A percentile compares a stretch with the other conserved stretches of the same genome.
Conservation (phyloP, 2,888 invertebrate species). For the Coenonympha glycerion region DNA sequence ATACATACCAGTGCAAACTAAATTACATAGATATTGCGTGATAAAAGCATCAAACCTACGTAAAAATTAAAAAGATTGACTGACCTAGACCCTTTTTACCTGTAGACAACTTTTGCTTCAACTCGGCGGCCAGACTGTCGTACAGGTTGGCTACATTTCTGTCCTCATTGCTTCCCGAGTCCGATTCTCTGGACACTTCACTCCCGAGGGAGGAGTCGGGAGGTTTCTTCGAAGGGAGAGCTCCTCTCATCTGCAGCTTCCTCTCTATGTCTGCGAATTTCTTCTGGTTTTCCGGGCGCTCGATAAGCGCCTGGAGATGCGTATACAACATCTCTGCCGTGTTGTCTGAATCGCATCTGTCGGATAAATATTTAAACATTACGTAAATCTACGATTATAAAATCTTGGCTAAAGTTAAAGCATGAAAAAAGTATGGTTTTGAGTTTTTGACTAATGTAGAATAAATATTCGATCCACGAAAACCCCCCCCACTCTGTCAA, state of each 20-base stretch:
- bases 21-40: slow-evolving; percentile 25
- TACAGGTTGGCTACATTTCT: slow-evolving; percentile 85
- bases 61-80: slow-evolving; percentile 44
- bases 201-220: slow-evolving; percentile 86
- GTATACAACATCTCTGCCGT: slow-evolving; percentile 91
- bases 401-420: too few species aligned
- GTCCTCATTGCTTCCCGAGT: slow-evolving; percentile 83
- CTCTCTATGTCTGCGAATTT: slow-evolving; percentile 88
- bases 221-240: slow-evolving; percentile 77
- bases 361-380: slow-evolving; percentile 16
- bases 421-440: too few species aligned
- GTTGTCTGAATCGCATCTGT: slow-evolving; percentile 90
- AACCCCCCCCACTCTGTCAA: too few species aligned
- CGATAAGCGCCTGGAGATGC: slow-evolving; percentile 87
- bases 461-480: too few species aligned
- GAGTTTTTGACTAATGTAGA: too few species aligned
- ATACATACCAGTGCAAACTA: slow-evolving; percentile 13
- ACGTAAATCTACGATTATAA: too few species aligned
- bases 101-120: slow-evolving; percentile 80
- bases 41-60: slow-evolving; percentile 33
- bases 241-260: slow-evolving; percentile 72
- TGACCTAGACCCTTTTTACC: slow-evolving; percentile 73
- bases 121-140: slow-evolving; percentile 93
- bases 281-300: slow-evolving; percentile 89
- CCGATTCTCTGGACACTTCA: slow-evolving; percentile 82